Evolutionary conservation across 2,888 invertebrate species (phyloP).

Genomic region (Geophilus truncorum): DNA sequence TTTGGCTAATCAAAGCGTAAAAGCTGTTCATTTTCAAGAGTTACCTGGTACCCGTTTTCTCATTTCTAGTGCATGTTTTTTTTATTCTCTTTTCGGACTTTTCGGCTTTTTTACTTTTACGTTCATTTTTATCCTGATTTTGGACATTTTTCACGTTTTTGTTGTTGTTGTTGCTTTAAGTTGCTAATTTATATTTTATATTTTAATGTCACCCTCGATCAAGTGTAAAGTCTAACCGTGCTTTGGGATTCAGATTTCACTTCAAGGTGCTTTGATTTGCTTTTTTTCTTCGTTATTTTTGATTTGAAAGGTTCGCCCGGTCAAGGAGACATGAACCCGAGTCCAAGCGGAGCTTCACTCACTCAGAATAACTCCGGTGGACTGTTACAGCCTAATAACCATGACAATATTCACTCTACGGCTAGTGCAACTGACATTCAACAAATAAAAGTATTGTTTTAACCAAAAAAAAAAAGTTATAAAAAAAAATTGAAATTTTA

Average conservation of each 20-base stretch:
- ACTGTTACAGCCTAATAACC: slow-evolving; percentile 31
- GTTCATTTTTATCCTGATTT: neutral
- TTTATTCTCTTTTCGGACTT: neutral
- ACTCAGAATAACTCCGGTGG: slow-evolving; percentile 59
- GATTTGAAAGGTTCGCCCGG: neutral
- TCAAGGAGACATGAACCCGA: slow-evolving; percentile 60
- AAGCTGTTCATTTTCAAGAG: slow-evolving; percentile 32
- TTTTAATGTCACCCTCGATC: neutral
- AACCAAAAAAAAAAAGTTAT: neutral
- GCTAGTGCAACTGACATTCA: slow-evolving; percentile 36
- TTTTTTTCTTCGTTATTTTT: neutral
- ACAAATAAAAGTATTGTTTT: slow-evolving; percentile 34
- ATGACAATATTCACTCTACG: slow-evolving; percentile 33
- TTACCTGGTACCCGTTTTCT: slow-evolving; percentile 26
- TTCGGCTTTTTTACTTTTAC: neutral
- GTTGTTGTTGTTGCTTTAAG: neutral
- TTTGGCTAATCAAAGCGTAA: slow-evolving; percentile 25
- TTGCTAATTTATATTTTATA: neutral
- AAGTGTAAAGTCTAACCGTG: neutral
- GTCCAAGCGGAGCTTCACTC: slow-evolving; percentile 76
- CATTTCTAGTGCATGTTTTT: slow-evolving; percentile 9
- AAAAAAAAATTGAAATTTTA: neutral
- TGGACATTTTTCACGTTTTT: neutral
- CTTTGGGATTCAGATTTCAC: neutral
- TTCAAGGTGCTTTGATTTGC: neutral